phyloP scores from a whole-genome alignment of 2,888 invertebrate species.

The Tubulanus polymorphus region DNA sequence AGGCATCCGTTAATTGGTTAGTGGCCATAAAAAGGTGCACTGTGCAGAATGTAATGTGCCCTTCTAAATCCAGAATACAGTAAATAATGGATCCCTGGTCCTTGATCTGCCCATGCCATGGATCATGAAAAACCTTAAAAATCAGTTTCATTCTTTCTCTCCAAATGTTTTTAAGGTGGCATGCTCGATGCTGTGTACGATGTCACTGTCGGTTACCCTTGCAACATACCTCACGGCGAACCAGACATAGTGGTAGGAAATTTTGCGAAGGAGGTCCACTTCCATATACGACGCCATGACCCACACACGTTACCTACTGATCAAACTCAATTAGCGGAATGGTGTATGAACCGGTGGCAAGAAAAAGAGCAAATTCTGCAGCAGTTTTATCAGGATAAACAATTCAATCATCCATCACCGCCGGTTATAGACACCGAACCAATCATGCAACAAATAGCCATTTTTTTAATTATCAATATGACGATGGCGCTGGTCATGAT shows the following conservation, averaged over 20 bases:
- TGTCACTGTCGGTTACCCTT: constrained; percentile 79
- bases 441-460: no score
- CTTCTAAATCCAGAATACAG: no score
- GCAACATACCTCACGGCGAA: constrained; percentile 71
- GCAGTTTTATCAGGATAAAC: constrained; percentile 25
- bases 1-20: no score
- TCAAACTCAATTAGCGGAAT: constrained; percentile 28
- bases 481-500: no score
- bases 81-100: no score
- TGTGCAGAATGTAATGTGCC: no score
- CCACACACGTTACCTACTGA: constrained; percentile 24
- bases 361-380: constrained; percentile 51
- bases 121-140: no score
- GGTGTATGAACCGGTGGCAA: constrained; percentile 50
- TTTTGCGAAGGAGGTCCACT: constrained; percentile 72
- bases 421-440: no score
- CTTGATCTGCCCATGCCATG: no score
- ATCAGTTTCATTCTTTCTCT: constrained; percentile 7
- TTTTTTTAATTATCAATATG: no score
- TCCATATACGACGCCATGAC: constrained; percentile 62
- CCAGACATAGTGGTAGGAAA: constrained; percentile 66
- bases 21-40: no score
- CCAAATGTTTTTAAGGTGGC: constrained; percentile 55
- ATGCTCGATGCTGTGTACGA: constrained; percentile 77
- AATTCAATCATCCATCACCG: no score